Evolutionary conservation across 2,888 invertebrate genomes (phyloP), one percentile per base, ranked within the genome.

Genomic region (Conus canariensis): DNA sequence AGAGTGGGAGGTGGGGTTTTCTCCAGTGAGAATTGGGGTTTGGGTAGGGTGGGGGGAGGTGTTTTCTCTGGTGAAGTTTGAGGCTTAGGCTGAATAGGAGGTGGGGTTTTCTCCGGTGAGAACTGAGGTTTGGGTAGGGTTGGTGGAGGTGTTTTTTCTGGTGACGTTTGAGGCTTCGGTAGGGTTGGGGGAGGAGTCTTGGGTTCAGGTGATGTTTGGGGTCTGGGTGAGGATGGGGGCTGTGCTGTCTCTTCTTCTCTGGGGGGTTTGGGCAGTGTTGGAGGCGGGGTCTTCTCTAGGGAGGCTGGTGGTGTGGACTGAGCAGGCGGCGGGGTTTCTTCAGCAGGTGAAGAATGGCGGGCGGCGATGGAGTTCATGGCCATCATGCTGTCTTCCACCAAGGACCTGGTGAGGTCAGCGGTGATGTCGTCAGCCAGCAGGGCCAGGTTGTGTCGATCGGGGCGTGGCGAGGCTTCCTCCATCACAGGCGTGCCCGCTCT

Each of bases 351-450:
- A 25, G 90, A 90, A 88, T 93, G 93, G 86, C 92, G 93, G 45
- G 91, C 91, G 19, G 93, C 93, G 77, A 94, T 94, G 86, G 92
- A 90, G 74, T 91, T 92, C 19, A 94, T 93, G 7, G 92, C 90
- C n/a, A 88, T 90, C 60, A 94, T 67, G 85, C 94, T 93, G 74
- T 95, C 94, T 59, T 92, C 91, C 67, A 95, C 90, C 85, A 95
- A 91, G 25, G 92, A 91, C 25, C 92, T 90, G 30, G 94, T 92
- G 58, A 95, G 91, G 70, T 94, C 92, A 89, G 95, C 94, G 9
- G 95, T 95, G 87, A 95, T 94, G 80, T 90, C 90, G 86, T 95
- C 94, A 12, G 94, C 94, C 82, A 94, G 80, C n/a, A 88, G n/a
- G 82, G 92, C 85, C 8, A 90, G 45, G 45, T 88, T 88, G 88